Evolutionary conservation across 1,140 invertebrate species (phyloP).

Genomic region (Drepana arcuata): DNA sequence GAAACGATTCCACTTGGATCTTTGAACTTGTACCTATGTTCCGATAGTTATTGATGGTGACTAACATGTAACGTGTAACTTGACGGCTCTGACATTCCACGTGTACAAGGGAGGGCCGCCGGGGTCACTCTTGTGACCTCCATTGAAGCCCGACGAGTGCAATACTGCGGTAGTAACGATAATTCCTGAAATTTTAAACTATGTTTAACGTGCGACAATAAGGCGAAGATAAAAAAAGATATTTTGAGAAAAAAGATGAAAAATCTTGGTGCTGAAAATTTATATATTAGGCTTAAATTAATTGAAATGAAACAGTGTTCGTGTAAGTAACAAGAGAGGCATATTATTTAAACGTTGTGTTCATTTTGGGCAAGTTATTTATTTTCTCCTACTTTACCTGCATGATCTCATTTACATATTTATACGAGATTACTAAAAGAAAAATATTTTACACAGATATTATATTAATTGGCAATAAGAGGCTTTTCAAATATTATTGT

Average conservation of each 20-base stretch:
- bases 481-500: constrained; percentile 59
- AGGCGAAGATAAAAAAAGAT: constrained; percentile 66
- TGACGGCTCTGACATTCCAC: constrained; percentile 47
- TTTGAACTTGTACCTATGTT: constrained; percentile 32
- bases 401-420: constrained; percentile 71
- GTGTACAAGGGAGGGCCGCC: constrained; percentile 21
- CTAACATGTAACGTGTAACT: constrained; percentile 25
- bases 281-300: constrained; percentile 72
- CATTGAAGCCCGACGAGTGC: constrained; percentile 39
- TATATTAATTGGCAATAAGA: constrained; percentile 68
- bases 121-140: not conserved
- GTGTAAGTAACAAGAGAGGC: constrained; percentile 65
- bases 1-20: not conserved
- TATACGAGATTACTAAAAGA: constrained; percentile 69
- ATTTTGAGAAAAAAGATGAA: constrained; percentile 69
- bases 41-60: constrained; percentile 15
- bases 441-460: constrained; percentile 60
- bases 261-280: constrained; percentile 72
- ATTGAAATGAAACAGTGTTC: constrained; percentile 63
- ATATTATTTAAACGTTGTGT: constrained; percentile 67
- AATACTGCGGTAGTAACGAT: constrained; percentile 59
- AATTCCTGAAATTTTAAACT: constrained; percentile 64
- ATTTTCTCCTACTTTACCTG: constrained; percentile 61
- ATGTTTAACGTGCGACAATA: constrained; percentile 69
- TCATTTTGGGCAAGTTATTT: constrained; percentile 69